These are phyloP conservation scores for Elephas maximus DNA, from an alignment of 2,113 vertebrate genomes.

Conservation along the genomic window DNA sequence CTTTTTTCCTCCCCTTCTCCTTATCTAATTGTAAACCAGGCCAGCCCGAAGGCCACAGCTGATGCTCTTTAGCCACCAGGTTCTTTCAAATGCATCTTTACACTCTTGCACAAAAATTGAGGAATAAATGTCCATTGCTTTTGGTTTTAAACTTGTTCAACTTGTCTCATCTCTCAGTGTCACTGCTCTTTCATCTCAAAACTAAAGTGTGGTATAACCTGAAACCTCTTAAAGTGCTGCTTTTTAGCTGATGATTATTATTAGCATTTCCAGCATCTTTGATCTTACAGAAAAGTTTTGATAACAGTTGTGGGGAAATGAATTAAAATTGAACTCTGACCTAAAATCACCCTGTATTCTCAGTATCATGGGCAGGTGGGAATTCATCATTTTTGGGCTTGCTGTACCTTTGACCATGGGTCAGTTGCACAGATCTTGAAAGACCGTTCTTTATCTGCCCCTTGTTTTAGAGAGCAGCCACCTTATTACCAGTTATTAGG, in stretches of 20 bases:
- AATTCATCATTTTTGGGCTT: slow-evolving; percentile 11
- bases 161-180: slow-evolving; percentile 87
- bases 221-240: slow-evolving; percentile 26
- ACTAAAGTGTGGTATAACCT: not conserved
- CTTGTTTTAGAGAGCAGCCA: slow-evolving; percentile 35
- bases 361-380: not conserved
- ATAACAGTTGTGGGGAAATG: slow-evolving; percentile 11
- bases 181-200: slow-evolving; percentile 29
- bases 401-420: not conserved
- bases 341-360: slow-evolving; percentile 49
- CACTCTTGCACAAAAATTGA: slow-evolving; percentile 88
- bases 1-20: slow-evolving; percentile 71
- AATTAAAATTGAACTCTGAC: slow-evolving; percentile 45
- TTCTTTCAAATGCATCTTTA: slow-evolving; percentile 87
- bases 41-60: slow-evolving; percentile 82
- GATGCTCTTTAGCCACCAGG: slow-evolving; percentile 77
- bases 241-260: slow-evolving; percentile 50
- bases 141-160: slow-evolving; percentile 88
- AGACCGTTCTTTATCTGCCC: slow-evolving; percentile 7
- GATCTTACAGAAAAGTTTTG: slow-evolving; percentile 36
- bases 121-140: slow-evolving; percentile 92
- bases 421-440: slow-evolving; percentile 46
- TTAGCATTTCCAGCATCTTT: slow-evolving; percentile 56
- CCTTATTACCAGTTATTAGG: slow-evolving; percentile 48
- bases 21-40: slow-evolving; percentile 87